Conservation (phyloP, 2,888 invertebrate genomes). For the Leptopterna dolabrata region DNA sequence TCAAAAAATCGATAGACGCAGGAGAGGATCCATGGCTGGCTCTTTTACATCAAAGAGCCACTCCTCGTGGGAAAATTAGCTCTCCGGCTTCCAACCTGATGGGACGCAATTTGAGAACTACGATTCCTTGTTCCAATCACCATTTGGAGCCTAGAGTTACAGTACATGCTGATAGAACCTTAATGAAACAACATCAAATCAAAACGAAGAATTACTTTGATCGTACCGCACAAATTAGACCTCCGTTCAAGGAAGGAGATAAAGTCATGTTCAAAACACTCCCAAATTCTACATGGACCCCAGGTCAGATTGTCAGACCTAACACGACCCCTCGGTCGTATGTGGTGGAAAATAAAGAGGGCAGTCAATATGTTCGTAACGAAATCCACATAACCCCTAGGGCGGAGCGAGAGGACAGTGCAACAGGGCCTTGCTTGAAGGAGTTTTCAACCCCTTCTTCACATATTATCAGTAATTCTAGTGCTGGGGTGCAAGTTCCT, state of each 20-base stretch:
- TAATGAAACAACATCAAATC: background rate
- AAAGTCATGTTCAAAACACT: background rate
- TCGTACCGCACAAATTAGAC: background rate
- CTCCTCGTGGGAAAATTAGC: background rate
- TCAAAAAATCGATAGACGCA: slow-evolving; percentile 15
- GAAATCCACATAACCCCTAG: background rate
- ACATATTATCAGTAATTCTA: no score
- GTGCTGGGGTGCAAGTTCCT: no score
- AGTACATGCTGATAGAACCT: background rate
- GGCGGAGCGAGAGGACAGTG: no score
- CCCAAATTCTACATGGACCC: slow-evolving; percentile 2
- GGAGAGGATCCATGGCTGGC: background rate
- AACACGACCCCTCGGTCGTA: background rate
- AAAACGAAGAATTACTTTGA: background rate
- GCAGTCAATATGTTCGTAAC: background rate
- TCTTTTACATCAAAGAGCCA: background rate
- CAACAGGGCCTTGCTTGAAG: no score
- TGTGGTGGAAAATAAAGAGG: background rate
- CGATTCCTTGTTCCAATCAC: slow-evolving; percentile 1
- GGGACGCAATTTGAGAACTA: slow-evolving; percentile 6
- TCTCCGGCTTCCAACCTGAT: background rate
- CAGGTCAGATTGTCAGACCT: background rate
- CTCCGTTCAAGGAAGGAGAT: background rate
- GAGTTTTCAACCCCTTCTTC: no score
- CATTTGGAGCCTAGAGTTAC: background rate